Conservation (phyloP, 2,888 invertebrate species). For the Synergus laeviventris region DNA sequence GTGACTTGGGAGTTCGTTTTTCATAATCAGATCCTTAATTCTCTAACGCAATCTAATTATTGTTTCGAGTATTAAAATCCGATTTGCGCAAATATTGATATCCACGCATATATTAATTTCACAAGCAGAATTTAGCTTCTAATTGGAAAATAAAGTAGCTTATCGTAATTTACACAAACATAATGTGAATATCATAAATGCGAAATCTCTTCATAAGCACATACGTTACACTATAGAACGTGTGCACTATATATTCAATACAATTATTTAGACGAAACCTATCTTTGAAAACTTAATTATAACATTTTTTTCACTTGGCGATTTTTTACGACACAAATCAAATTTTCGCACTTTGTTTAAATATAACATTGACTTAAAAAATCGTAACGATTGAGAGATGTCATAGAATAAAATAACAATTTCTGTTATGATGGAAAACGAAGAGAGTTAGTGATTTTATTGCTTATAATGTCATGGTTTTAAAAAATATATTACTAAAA, state of each 20-base stretch:
- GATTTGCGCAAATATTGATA: neutral
- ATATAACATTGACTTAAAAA: neutral
- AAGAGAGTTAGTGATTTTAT: neutral
- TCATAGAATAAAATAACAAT: neutral
- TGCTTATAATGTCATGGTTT: neutral
- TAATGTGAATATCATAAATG: slow-evolving; percentile 8
- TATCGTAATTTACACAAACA: neutral
- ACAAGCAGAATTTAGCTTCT: neutral
- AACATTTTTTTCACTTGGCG: neutral
- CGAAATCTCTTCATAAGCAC: slow-evolving; percentile 8
- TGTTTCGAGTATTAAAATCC: slow-evolving; percentile 23
- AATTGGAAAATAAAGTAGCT: slow-evolving; percentile 1
- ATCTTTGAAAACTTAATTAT: slow-evolving; percentile 3
- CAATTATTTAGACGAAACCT: slow-evolving; percentile 4
- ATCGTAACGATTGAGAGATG: neutral
- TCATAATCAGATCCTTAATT: neutral
- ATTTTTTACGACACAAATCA: neutral
- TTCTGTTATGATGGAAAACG: neutral
- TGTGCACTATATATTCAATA: slow-evolving; percentile 20
- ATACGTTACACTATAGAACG: slow-evolving; percentile 16
- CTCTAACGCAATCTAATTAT: slow-evolving; percentile 4
- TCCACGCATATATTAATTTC: neutral
- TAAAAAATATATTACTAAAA: neutral
- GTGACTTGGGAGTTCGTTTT: neutral
- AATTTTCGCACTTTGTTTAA: neutral